These are phyloP conservation scores for Yponomeuta evonymella DNA, from an alignment of 2,888 invertebrate genomes.

Conservation along the genomic window DNA sequence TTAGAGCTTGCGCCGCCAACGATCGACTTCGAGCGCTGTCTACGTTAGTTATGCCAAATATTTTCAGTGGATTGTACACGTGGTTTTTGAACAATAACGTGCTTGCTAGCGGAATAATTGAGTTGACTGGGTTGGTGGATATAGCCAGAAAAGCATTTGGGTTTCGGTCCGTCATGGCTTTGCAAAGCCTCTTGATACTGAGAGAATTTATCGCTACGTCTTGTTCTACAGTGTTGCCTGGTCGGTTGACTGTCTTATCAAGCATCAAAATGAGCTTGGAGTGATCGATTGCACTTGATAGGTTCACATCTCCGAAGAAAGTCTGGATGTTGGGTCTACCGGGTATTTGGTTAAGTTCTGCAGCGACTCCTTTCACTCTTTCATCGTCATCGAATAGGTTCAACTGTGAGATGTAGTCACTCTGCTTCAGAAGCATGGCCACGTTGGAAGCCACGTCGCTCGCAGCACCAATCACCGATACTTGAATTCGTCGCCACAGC, in stretches of 20 bases:
- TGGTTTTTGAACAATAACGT: conserved; percentile 39
- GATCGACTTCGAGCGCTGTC: conserved; percentile 41
- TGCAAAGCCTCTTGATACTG: conserved; percentile 39
- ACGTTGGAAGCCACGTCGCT: conserved; percentile 46
- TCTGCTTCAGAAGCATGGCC: conserved; percentile 45
- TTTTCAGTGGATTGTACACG: conserved; percentile 45
- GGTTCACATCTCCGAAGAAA: conserved; percentile 32
- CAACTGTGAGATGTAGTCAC: conserved; percentile 38
- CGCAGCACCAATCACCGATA: conserved; percentile 49
- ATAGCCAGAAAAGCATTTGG: conserved; percentile 47
- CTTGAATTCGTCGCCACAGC: conserved; percentile 31
- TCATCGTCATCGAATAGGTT: conserved; percentile 45
- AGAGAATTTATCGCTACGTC: conserved; percentile 47
- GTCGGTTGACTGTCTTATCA: conserved; percentile 35
- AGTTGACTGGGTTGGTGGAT: conserved; percentile 51
- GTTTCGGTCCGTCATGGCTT: conserved; percentile 40
- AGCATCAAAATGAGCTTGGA: conserved; percentile 47
- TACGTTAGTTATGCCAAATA: conserved; percentile 53
- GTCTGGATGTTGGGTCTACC: conserved; percentile 36
- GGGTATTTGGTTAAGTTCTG: conserved; percentile 41
- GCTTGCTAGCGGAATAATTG: conserved; percentile 49
- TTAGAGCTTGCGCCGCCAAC: conserved; percentile 36
- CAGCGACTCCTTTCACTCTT: conserved; percentile 38
- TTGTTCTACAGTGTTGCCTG: conserved; percentile 37
- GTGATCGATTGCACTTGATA: conserved; percentile 34